Conservation (phyloP, 2,113 vertebrate species). For the Tetrax tetrax region DNA sequence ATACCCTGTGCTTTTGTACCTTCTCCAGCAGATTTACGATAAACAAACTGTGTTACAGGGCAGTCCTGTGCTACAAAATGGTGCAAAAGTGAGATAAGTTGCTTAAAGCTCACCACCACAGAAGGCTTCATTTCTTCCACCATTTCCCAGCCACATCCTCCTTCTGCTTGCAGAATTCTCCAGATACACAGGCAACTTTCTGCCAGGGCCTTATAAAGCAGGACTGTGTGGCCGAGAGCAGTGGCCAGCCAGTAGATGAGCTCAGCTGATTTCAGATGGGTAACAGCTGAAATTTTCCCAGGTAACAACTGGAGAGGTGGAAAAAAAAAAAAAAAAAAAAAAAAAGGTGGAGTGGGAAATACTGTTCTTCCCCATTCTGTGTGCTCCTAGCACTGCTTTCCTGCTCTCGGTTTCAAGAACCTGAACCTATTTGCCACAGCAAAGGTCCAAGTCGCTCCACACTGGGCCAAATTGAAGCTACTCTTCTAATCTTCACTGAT, state of each 20-base stretch:
- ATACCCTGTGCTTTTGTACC: neutral
- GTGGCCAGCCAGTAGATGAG: neutral
- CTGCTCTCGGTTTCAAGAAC: neutral
- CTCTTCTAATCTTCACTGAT: neutral
- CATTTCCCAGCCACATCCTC: neutral
- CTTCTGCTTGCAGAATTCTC: neutral
- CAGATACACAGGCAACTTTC: neutral
- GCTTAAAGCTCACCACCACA: neutral
- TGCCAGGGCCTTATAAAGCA: neutral
- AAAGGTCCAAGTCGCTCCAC: neutral
- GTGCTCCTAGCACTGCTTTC: neutral
- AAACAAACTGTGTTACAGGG: accelerated
- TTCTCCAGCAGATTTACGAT: neutral
- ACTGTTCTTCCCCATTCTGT: neutral
- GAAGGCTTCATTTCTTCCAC: neutral
- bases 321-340: neutral
- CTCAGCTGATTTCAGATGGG: neutral
- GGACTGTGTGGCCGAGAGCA: neutral
- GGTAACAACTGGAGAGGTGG: neutral
- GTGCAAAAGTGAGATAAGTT: neutral
- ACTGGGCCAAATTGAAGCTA: neutral
- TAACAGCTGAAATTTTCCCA: neutral
- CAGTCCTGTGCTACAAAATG: neutral
- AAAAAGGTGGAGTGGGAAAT: neutral
- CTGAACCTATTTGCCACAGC: neutral